Base-by-base conservation (phyloP, 2,888 invertebrate species). In the Eupithecia exiguata region DNA sequence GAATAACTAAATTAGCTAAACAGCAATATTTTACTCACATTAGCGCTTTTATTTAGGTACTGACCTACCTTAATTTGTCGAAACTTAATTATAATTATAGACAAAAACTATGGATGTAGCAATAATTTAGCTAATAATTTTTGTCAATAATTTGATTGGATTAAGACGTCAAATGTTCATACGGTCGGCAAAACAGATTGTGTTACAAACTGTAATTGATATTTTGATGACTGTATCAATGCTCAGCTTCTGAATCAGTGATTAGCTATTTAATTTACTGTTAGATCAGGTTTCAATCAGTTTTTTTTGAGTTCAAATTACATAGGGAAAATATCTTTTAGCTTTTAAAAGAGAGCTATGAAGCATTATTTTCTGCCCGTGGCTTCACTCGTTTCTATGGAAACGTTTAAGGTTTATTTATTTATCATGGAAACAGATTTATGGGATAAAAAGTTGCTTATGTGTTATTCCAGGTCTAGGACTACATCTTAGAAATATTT, bases 81-180 rank as follows among this genome's bases (percentile, higher is more conserved):
- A 88, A 91, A 87, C 85, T 87, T 92, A 91, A 91, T 91, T 83
- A 83, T 83, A 83, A 83, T 84, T 82, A 78, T 77, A 78, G 74
- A 72, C 74, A 74, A 69, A 77, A 84, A 80, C 82, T 83, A 86
- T 87, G 84, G 85, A 88, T 87, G 85, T 77, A 82, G 81, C 79
- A 83, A 89, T 90, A 92, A 90, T 87, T 88, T 86, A 85, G 81
- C 80, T 72, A 77, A 86, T 83, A 83, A 65, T 81, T 84, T 81
- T 86, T 87, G 87, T 88, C 87, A 90, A 87, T 89, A 89, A 91
- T 91, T 91, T 91, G 93, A 92, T 93, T 92, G 89, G 92, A 94
- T 94, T 93, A 92, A 93, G 94, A 93, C 90, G 91, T 94, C 91
- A 92, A 92, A 91, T 89, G 87, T 85, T 90, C 86, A 81, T 82